Base-by-base conservation (phyloP, 2,113 vertebrate species). In the Pleuronectes platessa region DNA sequence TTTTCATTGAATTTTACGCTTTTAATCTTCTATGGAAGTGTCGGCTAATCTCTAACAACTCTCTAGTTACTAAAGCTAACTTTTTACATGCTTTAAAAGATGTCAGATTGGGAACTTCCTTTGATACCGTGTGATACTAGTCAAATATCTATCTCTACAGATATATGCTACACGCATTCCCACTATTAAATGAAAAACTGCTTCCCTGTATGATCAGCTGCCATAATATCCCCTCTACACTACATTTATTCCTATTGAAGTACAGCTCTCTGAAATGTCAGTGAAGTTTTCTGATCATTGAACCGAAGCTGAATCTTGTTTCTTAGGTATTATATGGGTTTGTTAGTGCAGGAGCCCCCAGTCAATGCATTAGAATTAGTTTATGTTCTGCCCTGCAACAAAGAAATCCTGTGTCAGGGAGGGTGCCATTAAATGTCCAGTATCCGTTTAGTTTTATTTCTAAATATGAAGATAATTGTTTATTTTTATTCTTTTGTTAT, bases 1-100 rank as follows among this genome's bases (percentile, higher is more conserved):
- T 31, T 31, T 31, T 31, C 5, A 5, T 79, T 69, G 12, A 17
- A 64, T 73, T 63, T 53, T 56, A 83, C 26, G 49, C 54, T 54
- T 77, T 37, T 71, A 78, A 79, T 87, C 73, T 82, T 69, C 68
- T 61, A 40, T 68, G 54, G 51, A 78, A 78, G 54, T 77, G 45
- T 53, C n/a, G 63, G 61, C 47, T 74, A 74, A 79, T 78, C 23
- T 64, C 55, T 64, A 56, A 35, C 20, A 76, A 63, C 63, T 79
- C 79, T 60, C 26, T 72, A 58, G 20, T 40, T 68, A 17, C 31
- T 21, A 66, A 72, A 83, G 47, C 81, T 65, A 61, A 74, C 59
- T 71, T 69, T 82, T 65, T 58, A 26, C 31, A 9, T 64, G 23
- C 64, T 74, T 27, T 13, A 51, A 67, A 78, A 64, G 51, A 21